These are phyloP conservation scores for Sus cebifrons DNA, from an alignment of 2,797 vertebrate genomes.

Conservation along the genomic window DNA sequence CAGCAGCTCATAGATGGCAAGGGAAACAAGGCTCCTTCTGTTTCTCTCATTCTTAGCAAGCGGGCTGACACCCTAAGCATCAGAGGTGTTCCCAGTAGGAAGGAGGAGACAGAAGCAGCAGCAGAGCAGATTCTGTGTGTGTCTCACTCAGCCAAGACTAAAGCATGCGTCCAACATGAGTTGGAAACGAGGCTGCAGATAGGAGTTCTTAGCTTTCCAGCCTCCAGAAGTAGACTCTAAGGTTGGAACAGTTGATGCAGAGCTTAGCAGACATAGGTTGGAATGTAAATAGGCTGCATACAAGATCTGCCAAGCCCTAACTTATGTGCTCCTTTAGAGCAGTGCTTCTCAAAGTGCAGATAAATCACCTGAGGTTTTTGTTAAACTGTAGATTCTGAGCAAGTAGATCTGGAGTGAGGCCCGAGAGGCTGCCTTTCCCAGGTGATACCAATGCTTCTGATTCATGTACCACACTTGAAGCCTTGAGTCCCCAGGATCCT, in stretches of 20 bases:
- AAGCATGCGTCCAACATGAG: background rate
- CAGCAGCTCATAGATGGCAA: background rate
- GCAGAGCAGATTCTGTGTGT: background rate
- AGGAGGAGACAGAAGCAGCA: background rate
- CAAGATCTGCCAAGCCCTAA: background rate
- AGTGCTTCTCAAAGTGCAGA: background rate
- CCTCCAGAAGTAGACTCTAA: background rate
- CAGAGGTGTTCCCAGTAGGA: background rate
- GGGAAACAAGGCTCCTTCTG: background rate
- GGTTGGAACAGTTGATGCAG: background rate
- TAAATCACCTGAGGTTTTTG: background rate
- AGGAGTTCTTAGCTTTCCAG: background rate
- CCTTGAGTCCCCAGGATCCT: background rate
- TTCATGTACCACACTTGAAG: background rate
- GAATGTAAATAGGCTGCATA: background rate
- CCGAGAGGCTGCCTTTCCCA: background rate
- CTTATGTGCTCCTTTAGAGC: background rate
- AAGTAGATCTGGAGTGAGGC: background rate
- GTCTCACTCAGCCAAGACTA: background rate
- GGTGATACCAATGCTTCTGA: too few species aligned
- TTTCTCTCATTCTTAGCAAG: background rate
- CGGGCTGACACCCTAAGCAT: background rate
- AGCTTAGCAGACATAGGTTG: background rate
- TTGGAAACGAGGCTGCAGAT: background rate
- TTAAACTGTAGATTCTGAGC: background rate